Conservation (phyloP, 2,113 vertebrate genomes). For the Riparia riparia region DNA sequence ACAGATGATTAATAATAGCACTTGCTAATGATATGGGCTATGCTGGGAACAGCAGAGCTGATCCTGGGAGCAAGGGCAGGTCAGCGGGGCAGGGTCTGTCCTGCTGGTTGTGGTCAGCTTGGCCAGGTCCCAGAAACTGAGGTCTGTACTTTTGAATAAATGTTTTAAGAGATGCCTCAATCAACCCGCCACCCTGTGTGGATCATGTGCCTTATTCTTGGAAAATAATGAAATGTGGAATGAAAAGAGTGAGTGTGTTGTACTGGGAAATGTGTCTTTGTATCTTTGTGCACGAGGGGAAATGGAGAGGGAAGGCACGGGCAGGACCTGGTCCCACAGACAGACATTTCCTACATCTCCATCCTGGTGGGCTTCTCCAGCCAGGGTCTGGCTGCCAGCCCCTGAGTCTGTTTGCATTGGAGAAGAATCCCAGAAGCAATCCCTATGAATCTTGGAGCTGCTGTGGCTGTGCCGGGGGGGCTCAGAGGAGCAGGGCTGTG, state of each 20-base stretch:
- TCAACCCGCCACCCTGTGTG: neutral
- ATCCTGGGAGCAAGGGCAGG: neutral
- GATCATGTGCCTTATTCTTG: neutral
- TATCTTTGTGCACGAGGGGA: neutral
- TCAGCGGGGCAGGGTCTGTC: neutral
- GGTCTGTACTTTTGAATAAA: neutral
- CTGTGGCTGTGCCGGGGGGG: neutral
- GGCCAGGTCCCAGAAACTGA: neutral
- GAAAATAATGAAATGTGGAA: neutral
- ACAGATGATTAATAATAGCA: neutral
- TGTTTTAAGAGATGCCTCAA: neutral
- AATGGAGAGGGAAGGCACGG: neutral
- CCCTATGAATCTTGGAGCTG: neutral
- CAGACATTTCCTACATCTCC: neutral
- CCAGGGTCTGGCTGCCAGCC: neutral
- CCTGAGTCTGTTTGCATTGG: neutral
- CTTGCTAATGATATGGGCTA: neutral
- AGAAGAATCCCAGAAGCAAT: neutral
- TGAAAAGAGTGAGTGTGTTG: neutral
- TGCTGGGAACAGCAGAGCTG: neutral
- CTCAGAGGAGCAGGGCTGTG: neutral
- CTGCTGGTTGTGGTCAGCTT: neutral
- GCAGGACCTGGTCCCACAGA: neutral
- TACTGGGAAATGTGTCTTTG: neutral
- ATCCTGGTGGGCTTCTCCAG: neutral